Evolutionary conservation across 2,888 invertebrate genomes (phyloP).

Genomic region (Marasmarcha lunaedactyla): DNA sequence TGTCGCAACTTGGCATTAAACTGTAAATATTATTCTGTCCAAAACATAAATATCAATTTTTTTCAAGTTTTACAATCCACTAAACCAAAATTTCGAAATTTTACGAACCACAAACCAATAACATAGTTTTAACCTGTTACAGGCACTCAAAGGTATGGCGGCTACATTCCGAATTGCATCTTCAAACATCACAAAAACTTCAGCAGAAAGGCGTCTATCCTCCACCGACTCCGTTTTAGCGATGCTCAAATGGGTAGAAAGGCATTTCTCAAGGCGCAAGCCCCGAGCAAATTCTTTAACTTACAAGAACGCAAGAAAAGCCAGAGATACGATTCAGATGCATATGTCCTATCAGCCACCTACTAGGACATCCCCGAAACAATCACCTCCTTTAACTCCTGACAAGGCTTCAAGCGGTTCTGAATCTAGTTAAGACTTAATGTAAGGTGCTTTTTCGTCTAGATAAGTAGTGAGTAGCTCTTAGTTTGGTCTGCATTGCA

Average conservation of each 20-base stretch:
- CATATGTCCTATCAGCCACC: constrained; percentile 77
- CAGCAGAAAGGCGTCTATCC: constrained; percentile 87
- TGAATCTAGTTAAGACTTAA: constrained; percentile 46
- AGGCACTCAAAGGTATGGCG: constrained; percentile 94
- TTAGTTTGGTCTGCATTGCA: no score
- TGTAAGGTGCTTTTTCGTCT: no score
- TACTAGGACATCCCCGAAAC: constrained; percentile 35
- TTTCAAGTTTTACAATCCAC: no score
- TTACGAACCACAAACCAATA: no score
- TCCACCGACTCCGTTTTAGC: constrained; percentile 91
- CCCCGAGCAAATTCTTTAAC: constrained; percentile 78
- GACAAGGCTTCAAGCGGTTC: constrained; percentile 48
- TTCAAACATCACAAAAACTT: constrained; percentile 86
- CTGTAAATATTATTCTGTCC: no score
- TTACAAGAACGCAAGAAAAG: constrained; percentile 69
- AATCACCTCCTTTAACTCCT: constrained; percentile 39
- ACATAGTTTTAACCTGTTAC: constrained; percentile 10
- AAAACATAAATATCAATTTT: no score
- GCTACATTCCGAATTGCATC: constrained; percentile 91
- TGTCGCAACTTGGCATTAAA: no score
- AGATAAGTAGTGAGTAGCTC: no score
- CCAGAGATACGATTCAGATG: constrained; percentile 79
- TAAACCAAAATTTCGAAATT: no score
- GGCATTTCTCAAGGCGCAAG: constrained; percentile 84
- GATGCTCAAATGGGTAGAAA: constrained; percentile 90